These are phyloP conservation scores for Agrochola litura DNA, from an alignment of 2,888 invertebrate species.

Conservation along the genomic window DNA sequence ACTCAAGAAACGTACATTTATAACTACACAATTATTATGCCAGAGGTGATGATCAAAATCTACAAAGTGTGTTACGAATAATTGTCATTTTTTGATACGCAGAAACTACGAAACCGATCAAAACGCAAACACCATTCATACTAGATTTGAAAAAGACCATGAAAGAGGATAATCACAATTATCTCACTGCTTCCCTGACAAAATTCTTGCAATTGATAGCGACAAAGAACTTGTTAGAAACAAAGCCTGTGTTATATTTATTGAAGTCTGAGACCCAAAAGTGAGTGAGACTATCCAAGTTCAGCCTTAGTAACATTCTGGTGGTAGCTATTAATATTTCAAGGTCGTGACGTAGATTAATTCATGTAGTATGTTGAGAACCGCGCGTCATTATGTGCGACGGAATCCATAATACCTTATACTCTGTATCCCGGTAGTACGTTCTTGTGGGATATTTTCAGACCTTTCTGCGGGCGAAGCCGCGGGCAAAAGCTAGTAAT, in stretches of 20 bases:
- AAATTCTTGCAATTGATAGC: constrained; percentile 22
- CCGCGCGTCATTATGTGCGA: neutral
- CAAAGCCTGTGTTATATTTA: neutral
- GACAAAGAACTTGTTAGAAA: neutral
- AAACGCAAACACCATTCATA: too few relatives aligned
- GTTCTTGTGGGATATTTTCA: too few relatives aligned
- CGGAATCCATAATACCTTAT: neutral
- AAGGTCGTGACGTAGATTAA: neutral
- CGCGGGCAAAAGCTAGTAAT: neutral
- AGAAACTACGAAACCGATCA: too few relatives aligned
- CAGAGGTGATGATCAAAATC: too few relatives aligned
- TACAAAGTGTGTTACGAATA: neutral
- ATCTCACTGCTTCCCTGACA: neutral
- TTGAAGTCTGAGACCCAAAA: neutral
- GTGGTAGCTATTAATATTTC: neutral
- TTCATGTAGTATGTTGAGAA: neutral
- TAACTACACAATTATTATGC: too few relatives aligned
- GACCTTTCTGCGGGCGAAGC: too few relatives aligned
- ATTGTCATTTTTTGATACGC: neutral
- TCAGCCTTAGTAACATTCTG: neutral
- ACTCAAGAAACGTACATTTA: too few relatives aligned
- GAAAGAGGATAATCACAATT: too few relatives aligned
- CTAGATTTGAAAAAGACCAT: too few relatives aligned
- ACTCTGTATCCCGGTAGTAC: too few relatives aligned
- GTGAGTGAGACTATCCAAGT: constrained; percentile 22